phyloP scores from a whole-genome alignment of 2,797 vertebrate genomes.

The Capromys pilorides region DNA sequence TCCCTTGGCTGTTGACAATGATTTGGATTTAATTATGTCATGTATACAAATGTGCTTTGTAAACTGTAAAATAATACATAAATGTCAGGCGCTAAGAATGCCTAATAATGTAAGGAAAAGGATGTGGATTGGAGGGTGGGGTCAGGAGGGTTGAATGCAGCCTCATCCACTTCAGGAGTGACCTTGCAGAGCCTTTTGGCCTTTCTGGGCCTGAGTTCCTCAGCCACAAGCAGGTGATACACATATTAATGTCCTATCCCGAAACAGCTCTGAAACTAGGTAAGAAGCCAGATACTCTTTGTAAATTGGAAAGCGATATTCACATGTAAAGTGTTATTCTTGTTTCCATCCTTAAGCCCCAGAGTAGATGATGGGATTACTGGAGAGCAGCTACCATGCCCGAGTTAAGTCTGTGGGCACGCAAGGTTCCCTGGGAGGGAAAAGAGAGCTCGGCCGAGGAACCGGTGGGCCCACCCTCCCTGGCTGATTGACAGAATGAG shows the following conservation, averaged over 20 bases:
- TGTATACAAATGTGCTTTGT: slow-evolving; percentile 55
- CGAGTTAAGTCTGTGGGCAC: neutral
- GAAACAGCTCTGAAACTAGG: neutral
- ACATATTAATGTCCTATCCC: neutral
- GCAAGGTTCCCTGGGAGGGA: slow-evolving; percentile 38
- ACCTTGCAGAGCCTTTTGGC: neutral
- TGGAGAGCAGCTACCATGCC: slow-evolving; percentile 13
- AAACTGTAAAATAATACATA: slow-evolving; percentile 55
- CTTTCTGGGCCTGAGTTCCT: neutral
- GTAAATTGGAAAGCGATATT: neutral
- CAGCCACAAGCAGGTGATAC: neutral
- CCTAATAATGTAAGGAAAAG: neutral
- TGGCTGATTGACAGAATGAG: slow-evolving; percentile 81
- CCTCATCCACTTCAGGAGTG: neutral
- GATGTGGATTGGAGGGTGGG: neutral
- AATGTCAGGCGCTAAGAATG: slow-evolving; percentile 24
- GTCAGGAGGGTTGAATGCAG: neutral
- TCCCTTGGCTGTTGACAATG: slow-evolving; percentile 32
- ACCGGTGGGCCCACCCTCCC: slow-evolving; percentile 69
- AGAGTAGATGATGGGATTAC: neutral
- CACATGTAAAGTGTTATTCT: neutral
- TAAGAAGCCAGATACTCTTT: neutral
- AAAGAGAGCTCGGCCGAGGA: neutral
- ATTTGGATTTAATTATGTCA: slow-evolving; percentile 67
- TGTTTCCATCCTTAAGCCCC: neutral